A percentile compares a stretch with the other conserved stretches of the same genome.
These are phyloP conservation scores for Melipona bicolor DNA, from an alignment of 2,888 invertebrate species.

Conservation along the genomic window DNA sequence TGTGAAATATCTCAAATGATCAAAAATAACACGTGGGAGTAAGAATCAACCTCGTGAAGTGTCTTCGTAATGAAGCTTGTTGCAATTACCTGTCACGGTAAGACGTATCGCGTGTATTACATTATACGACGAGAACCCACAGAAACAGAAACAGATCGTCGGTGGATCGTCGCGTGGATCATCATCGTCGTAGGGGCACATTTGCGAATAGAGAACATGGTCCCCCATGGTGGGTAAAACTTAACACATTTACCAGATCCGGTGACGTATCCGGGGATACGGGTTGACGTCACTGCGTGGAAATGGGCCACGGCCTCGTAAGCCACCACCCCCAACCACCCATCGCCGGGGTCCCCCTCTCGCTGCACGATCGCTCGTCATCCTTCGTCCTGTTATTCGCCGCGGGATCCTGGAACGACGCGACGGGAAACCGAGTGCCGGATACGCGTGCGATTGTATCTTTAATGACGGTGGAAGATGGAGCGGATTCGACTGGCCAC, in stretches of 20 bases:
- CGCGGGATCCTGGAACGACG: slow-evolving; percentile 62
- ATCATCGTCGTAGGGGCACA: too few relatives aligned
- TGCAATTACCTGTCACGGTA: too few relatives aligned
- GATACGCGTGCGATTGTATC: slow-evolving; percentile 53
- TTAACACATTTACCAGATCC: slow-evolving; percentile 72
- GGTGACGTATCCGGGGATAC: slow-evolving; percentile 74
- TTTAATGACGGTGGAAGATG: slow-evolving; percentile 29
- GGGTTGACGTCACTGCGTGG: slow-evolving; percentile 75
- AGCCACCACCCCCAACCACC: slow-evolving; percentile 46
- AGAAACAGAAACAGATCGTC: too few relatives aligned
- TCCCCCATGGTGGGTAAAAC: slow-evolving; percentile 69
- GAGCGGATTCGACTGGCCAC: slow-evolving; percentile 30
- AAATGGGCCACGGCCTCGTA: slow-evolving; percentile 79
- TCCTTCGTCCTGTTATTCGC: slow-evolving; percentile 66
- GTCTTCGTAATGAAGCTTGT: too few relatives aligned
- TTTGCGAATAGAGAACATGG: slow-evolving; percentile 8
- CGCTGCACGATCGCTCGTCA: slow-evolving; percentile 60
- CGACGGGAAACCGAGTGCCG: slow-evolving; percentile 60
- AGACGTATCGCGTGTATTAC: too few relatives aligned
- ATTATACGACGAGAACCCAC: too few relatives aligned
- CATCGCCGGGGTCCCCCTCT: background rate
- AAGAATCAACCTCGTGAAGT: too few relatives aligned
- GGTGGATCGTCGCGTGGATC: background rate
- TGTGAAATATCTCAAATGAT: too few relatives aligned
- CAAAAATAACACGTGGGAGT: too few relatives aligned